Percentiles rank a stretch among this genome's conserved stretches.
Evolutionary conservation across 2,888 invertebrate genomes (phyloP).

Genomic region (Luperina nickerlii): DNA sequence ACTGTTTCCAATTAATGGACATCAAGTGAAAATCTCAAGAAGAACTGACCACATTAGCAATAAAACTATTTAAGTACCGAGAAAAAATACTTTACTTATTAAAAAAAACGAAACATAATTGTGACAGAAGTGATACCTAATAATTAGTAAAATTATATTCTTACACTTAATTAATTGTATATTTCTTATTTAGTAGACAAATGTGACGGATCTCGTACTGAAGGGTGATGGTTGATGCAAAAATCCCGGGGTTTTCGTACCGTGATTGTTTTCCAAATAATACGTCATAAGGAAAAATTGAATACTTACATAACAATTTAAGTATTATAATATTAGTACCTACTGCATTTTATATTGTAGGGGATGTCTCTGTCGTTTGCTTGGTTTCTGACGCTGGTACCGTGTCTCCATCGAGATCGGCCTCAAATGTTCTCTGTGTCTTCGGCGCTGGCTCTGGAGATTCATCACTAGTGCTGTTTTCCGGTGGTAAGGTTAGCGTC

Average conservation of each 20-base stretch:
- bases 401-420: neutral
- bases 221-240: neutral
- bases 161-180: neutral
- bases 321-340: neutral
- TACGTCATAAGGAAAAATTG: neutral
- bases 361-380: neutral
- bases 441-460: no score
- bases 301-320: slow-evolving; percentile 1
- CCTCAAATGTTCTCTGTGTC: accelerated
- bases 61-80: slow-evolving; percentile 23
- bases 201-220: neutral
- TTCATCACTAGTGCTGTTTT: neutral
- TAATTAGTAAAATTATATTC: neutral
- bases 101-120: neutral
- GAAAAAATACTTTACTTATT: neutral
- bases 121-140: neutral
- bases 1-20: slow-evolving; percentile 82
- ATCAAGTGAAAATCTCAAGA: slow-evolving; percentile 77
- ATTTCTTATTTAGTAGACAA: neutral
- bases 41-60: slow-evolving; percentile 59
- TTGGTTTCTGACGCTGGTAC: neutral
- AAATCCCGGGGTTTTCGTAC: neutral
- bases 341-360: neutral
- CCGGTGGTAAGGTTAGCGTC: neutral
- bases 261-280: neutral